Evolutionary conservation across 2,888 invertebrate species (phyloP).

Genomic region (Aethes cnicana): DNA sequence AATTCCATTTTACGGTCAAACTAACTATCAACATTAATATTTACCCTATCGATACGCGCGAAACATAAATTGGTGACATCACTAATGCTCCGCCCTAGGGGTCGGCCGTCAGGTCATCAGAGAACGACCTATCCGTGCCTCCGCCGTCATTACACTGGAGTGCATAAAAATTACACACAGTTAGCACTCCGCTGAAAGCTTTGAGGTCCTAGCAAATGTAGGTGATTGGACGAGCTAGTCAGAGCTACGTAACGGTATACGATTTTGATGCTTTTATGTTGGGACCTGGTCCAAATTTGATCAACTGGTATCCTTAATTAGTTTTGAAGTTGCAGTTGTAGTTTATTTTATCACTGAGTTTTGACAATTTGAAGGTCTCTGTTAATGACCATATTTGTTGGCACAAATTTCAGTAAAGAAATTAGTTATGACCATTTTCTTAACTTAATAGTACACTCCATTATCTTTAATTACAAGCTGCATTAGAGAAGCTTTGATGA

Average conservation of each 20-base stretch:
- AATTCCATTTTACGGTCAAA: neutral
- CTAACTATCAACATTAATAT: neutral
- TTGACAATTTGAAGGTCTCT: no score
- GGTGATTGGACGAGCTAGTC: slow-evolving; percentile 13
- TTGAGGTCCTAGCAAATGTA: slow-evolving; percentile 28
- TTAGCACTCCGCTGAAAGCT: slow-evolving; percentile 11
- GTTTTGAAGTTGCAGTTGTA: no score
- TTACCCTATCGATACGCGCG: slow-evolving; percentile 30
- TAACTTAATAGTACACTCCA: no score
- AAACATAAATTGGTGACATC: slow-evolving; percentile 33
- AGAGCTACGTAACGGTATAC: slow-evolving; percentile 9
- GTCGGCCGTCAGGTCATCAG: slow-evolving; percentile 65
- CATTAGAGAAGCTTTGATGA: no score
- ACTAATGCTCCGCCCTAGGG: slow-evolving; percentile 53
- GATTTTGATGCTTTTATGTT: no score
- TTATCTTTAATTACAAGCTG: no score
- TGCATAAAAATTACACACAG: slow-evolving; percentile 46
- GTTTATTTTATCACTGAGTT: no score
- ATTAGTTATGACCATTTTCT: no score
- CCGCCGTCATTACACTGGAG: slow-evolving; percentile 55
- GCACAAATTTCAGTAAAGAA: no score
- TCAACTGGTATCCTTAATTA: no score
- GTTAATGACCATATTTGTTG: no score
- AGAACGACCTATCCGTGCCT: slow-evolving; percentile 57
- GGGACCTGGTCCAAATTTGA: no score